Percentiles rank a stretch among this genome's conserved stretches.
Evolutionary conservation across 2,797 vertebrate species (phyloP).

Genomic region (Phaenicophaeus curvirostris): DNA sequence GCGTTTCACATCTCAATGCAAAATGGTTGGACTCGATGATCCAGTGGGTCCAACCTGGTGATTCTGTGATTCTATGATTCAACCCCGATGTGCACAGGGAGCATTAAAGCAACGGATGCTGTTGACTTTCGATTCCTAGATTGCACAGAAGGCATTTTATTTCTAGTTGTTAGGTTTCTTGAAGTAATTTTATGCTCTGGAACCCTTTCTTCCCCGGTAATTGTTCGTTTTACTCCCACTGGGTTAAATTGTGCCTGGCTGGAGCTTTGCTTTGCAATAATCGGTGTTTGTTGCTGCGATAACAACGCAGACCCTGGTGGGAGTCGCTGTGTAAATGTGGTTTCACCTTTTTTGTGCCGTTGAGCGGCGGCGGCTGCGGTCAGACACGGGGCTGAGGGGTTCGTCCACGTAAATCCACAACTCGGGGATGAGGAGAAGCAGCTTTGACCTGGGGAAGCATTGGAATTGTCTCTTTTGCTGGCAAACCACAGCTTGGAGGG

Average conservation of each 20-base stretch:
- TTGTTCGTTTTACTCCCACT: neutral
- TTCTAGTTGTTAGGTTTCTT: neutral
- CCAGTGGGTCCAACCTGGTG: no score
- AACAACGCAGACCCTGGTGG: accelerated
- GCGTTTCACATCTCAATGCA: no score
- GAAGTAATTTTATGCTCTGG: no score
- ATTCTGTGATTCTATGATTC: no score
- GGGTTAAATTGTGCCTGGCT: neutral
- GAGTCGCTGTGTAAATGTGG: neutral
- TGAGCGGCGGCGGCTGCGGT: no score
- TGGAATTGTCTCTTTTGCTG: neutral
- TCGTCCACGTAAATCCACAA: neutral
- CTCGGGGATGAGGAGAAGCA: neutral
- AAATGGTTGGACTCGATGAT: no score
- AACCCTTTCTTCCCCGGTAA: neutral
- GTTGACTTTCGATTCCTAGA: no score
- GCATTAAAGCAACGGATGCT: no score
- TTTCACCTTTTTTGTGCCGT: neutral
- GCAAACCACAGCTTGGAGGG: neutral
- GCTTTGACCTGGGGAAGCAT: neutral
- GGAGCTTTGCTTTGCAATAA: neutral
- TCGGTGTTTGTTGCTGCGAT: neutral
- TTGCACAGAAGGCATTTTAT: neutral
- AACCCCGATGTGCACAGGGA: no score
- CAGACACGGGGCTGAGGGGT: neutral